Base-by-base conservation (phyloP, 30 jellyfish, hydroid and myxozoan species). In the Rhopilema esculentum region DNA sequence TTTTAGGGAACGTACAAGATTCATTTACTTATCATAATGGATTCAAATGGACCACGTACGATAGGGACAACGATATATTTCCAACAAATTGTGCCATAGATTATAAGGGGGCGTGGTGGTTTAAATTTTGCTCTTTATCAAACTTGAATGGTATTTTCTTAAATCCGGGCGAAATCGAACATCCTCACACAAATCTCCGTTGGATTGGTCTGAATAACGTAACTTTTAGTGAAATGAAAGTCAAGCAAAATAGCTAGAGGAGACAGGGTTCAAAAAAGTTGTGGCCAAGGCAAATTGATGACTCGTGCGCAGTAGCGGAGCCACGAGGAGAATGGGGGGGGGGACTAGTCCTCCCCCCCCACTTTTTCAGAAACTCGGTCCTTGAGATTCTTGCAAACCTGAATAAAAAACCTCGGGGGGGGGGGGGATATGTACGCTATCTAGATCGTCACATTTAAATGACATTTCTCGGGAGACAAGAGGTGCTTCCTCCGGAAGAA, bases 81-180 rank as follows among this genome's bases (percentile, higher is more conserved):
- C 19, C 61, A 16, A 17, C 18, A 1, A 64, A 68, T 40, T 80
- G 90, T 64, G 90, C 90, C 24, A 8, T 21, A 28, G 17, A 31
- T 6, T 80, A 0, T 64, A 1, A 16, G 26, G 90, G 90, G 19
- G 83, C 82, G 21, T 80, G 90, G 90, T 80, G 90, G 90, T 61
- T 62, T 29, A 33, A 33, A 12, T 8, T 24, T 17, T 80, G 90
- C 27, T 40, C 8, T 31, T 8, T n/a, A 16, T 65, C 83, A 0
- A 80, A 80, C 64, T 69, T 80, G 81, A 80, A 80, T 66, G 57
- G 82, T 19, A 8, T 72, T n/a, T 40, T 23, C 7, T 26, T 65
- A 7, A 66, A 8, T 2, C 9, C 57, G 6, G 57, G 57, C 12
- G 57, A 40, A 40, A 40, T 12, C 12, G 12, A n/a, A n/a, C n/a